Base-by-base conservation (phyloP, 2,797 vertebrate species). In the Taenioides sp. region DNA sequence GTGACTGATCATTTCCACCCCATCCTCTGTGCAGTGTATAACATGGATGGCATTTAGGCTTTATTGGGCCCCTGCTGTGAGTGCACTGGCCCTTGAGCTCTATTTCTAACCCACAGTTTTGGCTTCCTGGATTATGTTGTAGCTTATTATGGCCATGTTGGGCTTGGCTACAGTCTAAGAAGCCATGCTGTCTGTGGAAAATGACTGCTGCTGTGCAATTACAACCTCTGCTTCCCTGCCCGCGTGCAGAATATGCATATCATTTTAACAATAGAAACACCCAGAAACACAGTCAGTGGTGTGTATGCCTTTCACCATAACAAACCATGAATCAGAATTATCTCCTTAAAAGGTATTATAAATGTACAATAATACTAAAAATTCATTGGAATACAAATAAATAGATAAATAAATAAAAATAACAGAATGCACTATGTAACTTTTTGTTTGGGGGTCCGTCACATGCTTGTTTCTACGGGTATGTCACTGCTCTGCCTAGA, bases 1-100 rank as follows among this genome's bases (percentile, higher is more conserved):
- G 65, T 77, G 83, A 90, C 84, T 80, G 77, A 88, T 87, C 79
- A 58, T 47, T 72, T 37, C 75, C 65, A 6, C 75, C 59, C 65
- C 37, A 12, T 77, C 72, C 59, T 80, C 34, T 7, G 55, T 79
- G 79, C 73, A 72, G 37, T 80, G 79, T 80, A 75, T 87, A 86
- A 85, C 14, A 14, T 72, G 73, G 74, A 50, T 89, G 86, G 85
- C 83, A 87, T 90, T 89, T 83, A 81, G 68, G 73, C 71, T 83
- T 80, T 84, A 84, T 73, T 79, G 77, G 77, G 71, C 76, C 77
- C 73, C 81, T 84, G 78, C 79, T 80, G 81, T 71, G 71, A 73
- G 71, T 78, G 76, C 18, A 61, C 71, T 72, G 71, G 69, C 72
- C 75, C 71, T 75, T 49, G 52, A 77, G 61, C 61, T 85, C 80